Conservation (phyloP, 2,888 invertebrate genomes). For the Gortyna flavago region DNA sequence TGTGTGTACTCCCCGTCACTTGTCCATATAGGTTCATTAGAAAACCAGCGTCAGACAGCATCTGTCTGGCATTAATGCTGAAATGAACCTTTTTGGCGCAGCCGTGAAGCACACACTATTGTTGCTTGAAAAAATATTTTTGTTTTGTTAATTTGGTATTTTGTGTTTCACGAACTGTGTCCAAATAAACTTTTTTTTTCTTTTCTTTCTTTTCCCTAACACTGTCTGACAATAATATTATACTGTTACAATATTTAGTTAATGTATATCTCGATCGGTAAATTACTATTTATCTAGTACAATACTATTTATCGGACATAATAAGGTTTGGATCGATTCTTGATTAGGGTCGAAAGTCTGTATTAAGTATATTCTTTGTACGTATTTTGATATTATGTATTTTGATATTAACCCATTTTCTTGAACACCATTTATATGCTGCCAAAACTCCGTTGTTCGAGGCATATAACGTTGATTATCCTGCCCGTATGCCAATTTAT, state of each 20-base stretch:
- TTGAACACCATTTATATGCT: background rate
- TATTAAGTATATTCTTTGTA: background rate
- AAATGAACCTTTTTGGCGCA: too few species aligned
- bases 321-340: background rate
- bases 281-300: background rate
- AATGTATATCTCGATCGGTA: background rate
- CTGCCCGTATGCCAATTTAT: background rate
- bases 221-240: background rate
- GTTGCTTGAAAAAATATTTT: too few species aligned
- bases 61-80: too few species aligned
- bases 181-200: too few species aligned
- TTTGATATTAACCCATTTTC: background rate
- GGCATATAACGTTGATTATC: background rate
- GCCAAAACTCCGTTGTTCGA: background rate
- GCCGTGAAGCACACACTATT: too few species aligned
- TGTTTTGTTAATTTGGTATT: too few species aligned
- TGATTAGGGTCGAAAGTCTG: background rate
- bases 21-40: too few species aligned
- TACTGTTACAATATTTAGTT: constrained; percentile 12
- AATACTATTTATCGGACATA: background rate
- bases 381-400: too few species aligned
- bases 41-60: too few species aligned
- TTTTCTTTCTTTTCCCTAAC: too few species aligned
- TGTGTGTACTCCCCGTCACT: too few species aligned
- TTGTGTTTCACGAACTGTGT: too few species aligned